phyloP scores from a whole-genome alignment of 1,140 invertebrate species.

The Lordiphosa mommai region DNA sequence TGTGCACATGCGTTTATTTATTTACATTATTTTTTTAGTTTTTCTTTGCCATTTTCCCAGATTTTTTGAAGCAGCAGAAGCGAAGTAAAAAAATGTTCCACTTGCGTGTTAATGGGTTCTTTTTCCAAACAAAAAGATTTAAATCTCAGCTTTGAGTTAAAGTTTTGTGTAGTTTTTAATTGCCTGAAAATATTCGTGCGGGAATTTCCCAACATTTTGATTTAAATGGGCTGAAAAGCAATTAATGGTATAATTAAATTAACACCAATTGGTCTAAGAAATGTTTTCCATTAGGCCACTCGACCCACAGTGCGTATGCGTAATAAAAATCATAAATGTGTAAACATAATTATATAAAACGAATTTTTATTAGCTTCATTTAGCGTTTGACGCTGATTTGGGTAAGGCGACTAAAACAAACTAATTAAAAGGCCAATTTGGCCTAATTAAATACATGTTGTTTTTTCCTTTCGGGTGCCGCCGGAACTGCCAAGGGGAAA shows the following conservation, averaged over 20 bases:
- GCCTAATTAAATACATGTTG: no score
- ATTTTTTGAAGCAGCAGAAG: background rate
- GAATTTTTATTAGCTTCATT: conserved; percentile 22
- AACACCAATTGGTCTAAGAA: conserved; percentile 18
- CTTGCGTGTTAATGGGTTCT: conserved; percentile 40
- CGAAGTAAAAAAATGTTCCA: conserved; percentile 22
- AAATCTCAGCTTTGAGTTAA: conserved; percentile 13
- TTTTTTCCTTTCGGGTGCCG: background rate
- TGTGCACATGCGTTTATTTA: conserved; percentile 30
- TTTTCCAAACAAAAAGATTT: conserved; percentile 10
- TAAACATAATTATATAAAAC: conserved; percentile 16
- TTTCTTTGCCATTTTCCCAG: background rate
- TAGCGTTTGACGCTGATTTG: conserved; percentile 8
- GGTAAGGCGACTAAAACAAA: background rate
- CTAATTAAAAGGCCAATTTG: background rate
- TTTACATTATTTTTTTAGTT: conserved; percentile 5
- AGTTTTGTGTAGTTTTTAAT: conserved; percentile 28
- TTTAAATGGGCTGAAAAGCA: background rate
- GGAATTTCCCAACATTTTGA: conserved; percentile 26
- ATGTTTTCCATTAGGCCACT: conserved; percentile 17
- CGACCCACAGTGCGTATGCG: background rate
- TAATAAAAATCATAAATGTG: conserved; percentile 24
- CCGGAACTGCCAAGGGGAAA: no score
- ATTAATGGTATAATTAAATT: conserved; percentile 43
- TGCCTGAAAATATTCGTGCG: conserved; percentile 11